These are phyloP conservation scores for Myotis myotis DNA, from an alignment of 2,797 vertebrate species.

Conservation along the genomic window DNA sequence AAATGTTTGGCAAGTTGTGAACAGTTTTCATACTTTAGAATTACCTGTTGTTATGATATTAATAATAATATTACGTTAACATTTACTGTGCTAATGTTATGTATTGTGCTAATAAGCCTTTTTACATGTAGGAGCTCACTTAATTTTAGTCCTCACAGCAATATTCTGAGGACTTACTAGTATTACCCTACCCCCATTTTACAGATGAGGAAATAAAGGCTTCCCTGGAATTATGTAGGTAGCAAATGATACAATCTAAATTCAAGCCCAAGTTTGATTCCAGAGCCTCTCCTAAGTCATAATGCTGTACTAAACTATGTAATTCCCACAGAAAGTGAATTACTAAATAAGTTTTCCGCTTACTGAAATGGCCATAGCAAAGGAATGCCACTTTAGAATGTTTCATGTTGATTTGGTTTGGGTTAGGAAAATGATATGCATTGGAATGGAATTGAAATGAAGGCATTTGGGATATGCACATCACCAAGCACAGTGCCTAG, in stretches of 20 bases:
- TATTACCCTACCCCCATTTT: conserved; percentile 8
- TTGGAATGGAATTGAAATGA: background rate
- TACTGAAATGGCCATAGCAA: conserved; percentile 48
- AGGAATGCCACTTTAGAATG: conserved; percentile 31
- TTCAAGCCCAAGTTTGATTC: conserved; percentile 31
- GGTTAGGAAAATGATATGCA: background rate
- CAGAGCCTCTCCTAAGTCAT: background rate
- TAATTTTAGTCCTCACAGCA: conserved; percentile 55
- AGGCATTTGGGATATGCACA: background rate
- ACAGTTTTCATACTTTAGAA: conserved; percentile 50
- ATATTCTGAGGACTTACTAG: conserved; percentile 38
- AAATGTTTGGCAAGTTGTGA: conserved; percentile 72
- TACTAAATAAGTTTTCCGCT: conserved; percentile 65
- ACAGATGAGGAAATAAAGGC: conserved; percentile 16
- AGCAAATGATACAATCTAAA: background rate
- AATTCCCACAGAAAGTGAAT: conserved; percentile 59
- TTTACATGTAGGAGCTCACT: conserved; percentile 23
- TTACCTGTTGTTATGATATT: conserved; percentile 62
- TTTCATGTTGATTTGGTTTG: conserved; percentile 21
- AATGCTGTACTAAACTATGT: conserved; percentile 58
- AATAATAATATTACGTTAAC: background rate
- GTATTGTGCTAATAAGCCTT: conserved; percentile 15
- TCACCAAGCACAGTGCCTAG: background rate
- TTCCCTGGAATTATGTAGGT: background rate
- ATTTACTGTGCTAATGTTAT: background rate